Base-by-base conservation (phyloP, 1,140 invertebrate genomes). In the Drosophila ambigua region DNA sequence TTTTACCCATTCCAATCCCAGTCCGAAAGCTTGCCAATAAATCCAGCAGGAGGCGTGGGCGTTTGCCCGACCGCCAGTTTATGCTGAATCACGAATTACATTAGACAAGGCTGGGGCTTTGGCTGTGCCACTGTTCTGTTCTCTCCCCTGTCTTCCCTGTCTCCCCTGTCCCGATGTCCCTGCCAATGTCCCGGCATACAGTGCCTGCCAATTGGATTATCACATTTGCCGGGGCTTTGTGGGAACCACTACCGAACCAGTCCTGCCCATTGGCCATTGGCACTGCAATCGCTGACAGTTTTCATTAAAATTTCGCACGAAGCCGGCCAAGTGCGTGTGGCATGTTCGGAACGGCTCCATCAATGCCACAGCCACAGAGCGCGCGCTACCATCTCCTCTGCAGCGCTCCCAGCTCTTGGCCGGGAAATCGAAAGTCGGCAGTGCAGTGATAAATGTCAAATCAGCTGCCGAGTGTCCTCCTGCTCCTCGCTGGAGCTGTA, bases 1-100 rank as follows among this genome's bases (percentile, higher is more conserved):
- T 43, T 24, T 44, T 20, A 20, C 4, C 3, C 67, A 50, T 52
- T 71, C 64, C 45, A 66, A 9, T 20, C 13, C 13, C 35, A 62
- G 41, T 24, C 39, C 66, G 45, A 35, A 55, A 46, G 62, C 55
- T 57, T 63, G 69, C 72, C 84, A 73, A 88, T 88, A 88, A 88
- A 88, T 88, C 67, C 68, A 45, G 53, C 16, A 26, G 28, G 5
- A 35, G 43, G 16, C 41, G 48, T 58, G 41, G 53, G 59, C 63
- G 77, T 11, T 39, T 64, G 48, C 41, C 52, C 65, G 20, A 26
- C 39, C 58, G 59, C 53, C 71, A 77, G 81, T 89, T 88, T 88
- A 88, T 88, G 83, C 83, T 88, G 83, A 88, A 89, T 89, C 83
- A 88, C 83, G 83, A 88, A 83, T 84, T 88, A 82, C 83, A 88